Base-by-base conservation (phyloP, 2,113 vertebrate species). In the Chinchilla lanigera region DNA sequence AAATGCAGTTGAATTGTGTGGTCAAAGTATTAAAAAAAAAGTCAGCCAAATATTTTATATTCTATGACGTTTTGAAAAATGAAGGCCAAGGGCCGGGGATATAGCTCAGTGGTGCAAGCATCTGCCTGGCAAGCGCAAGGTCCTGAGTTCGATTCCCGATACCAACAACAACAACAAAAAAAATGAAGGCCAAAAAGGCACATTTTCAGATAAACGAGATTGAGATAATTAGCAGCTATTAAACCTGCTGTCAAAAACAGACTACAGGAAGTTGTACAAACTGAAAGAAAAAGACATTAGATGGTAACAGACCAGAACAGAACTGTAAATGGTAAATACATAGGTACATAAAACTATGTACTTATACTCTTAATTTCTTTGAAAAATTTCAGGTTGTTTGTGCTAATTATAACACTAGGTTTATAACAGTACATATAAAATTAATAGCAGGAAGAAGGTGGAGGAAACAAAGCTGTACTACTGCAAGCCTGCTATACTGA, bases 11-110 rank as follows among this genome's bases (percentile, higher is more conserved):
- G 47, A 81, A 38, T 50, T 19, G 24, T 63, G 65, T 58, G 1
- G 67, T 96, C 88, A 63, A 89, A 95, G 26, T 65, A 47, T 52
- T 56, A 56, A 41, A 60, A 28, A 28, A 81, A 71, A 93, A 47
- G 47, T 50, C 58, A 90, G 63, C 41, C 13, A 91, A 94, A 52
- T 56, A 87, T 84, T 93, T 73, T 80, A 24, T n/a, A 63, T 41
- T 16, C 14, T 84, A n/a, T 17, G 90, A 85, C 86, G n/a, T 33
- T 52, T 47, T 47, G 3, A 82, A 92, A 92, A 78, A 20, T 58
- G 26, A 94, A 88, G 54, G 52, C 69, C 83, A 93, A 87, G n/a
- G n/a, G n/a, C n/a, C n/a, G n/a, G n/a, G n/a, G n/a, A n/a, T n/a
- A n/a, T n/a, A n/a, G n/a, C n/a, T n/a, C n/a, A n/a, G n/a, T n/a